Evolutionary conservation across 2,888 invertebrate species (phyloP).

Genomic region (Diplolepis rosae): DNA sequence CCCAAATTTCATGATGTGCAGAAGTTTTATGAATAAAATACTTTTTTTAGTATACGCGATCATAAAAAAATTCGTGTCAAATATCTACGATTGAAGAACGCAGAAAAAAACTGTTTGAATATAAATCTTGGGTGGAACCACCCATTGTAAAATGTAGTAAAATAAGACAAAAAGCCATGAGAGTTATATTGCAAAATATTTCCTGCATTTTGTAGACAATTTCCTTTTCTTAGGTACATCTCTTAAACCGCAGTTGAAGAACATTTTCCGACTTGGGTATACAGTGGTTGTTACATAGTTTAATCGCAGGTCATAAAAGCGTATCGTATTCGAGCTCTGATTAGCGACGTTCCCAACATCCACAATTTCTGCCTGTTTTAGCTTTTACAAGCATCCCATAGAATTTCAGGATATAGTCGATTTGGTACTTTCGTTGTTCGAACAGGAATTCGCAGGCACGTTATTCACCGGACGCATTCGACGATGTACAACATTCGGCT

Average conservation of each 20-base stretch:
- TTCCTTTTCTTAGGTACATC: background rate
- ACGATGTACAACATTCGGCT: slow-evolving; percentile 29
- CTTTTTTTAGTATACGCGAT: no score
- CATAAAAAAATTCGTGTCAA: no score
- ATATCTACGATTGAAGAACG: no score
- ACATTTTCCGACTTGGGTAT: slow-evolving; percentile 8
- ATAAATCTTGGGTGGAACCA: no score
- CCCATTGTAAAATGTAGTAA: no score
- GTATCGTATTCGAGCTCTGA: background rate
- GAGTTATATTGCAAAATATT: background rate
- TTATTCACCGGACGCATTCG: slow-evolving; percentile 2
- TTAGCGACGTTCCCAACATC: slow-evolving; percentile 12
- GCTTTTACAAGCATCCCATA: background rate
- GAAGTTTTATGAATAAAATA: no score
- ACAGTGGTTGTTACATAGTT: slow-evolving; percentile 7
- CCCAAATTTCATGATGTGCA: no score
- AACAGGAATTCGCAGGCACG: background rate
- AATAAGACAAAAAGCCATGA: background rate
- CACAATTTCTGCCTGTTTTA: background rate
- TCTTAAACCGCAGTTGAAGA: background rate
- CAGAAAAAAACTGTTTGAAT: no score
- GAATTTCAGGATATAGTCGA: background rate
- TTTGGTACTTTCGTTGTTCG: background rate
- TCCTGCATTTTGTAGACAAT: background rate
- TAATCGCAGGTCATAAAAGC: slow-evolving; percentile 17